Base-by-base conservation (phyloP, 2,113 vertebrate genomes). In the Phylloscopus whistleri region DNA sequence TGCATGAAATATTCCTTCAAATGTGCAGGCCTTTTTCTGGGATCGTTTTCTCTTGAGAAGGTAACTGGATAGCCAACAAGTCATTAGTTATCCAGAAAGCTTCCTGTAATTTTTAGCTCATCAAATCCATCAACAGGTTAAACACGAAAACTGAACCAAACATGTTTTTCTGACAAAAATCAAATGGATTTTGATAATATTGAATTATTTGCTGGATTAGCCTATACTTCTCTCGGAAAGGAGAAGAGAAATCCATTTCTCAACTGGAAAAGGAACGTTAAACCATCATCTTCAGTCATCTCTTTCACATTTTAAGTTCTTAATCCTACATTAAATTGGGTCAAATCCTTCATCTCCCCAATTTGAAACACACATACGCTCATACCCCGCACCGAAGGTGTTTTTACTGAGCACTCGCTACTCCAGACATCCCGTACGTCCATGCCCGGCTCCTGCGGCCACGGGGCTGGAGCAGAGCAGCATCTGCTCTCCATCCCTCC, bases 401-500 rank as follows among this genome's bases (percentile, higher is more conserved):
- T 8, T 62, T 53, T 26, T 23, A 3, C 9, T 0, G 8, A 5
- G 11, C 1, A 6, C 56, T 9, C 9, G 13, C 9, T 23, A 5
- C 55, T 1, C 16, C 21, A 22, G 30, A 7, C 39, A 8, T 2
- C 23, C 77, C 1, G 23, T 0, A 2, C 8, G 0, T 10, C 53
- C 46, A 0, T 7, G 43, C 21, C 33, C 5, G 19, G 18, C 11
- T 7, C 10, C 62, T 2, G 37, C 2, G 16, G 18, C 3, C 68
- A 1, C 2, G 1, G 1, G 24, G 63, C 44, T 1, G 60, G 8
- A 58, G 62, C 35, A 11, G 10, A 10, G 16, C 0, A 11, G 46
- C 5, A 17, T 0, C 51, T 2, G 2, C 26, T 0, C 12, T 0
- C 1, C 0, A 5, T 0, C 26, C 17, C 20, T 26, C 16, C 23